Evolutionary conservation across 2,113 vertebrate species (phyloP).

Genomic region (Hydrolagus affinis): DNA sequence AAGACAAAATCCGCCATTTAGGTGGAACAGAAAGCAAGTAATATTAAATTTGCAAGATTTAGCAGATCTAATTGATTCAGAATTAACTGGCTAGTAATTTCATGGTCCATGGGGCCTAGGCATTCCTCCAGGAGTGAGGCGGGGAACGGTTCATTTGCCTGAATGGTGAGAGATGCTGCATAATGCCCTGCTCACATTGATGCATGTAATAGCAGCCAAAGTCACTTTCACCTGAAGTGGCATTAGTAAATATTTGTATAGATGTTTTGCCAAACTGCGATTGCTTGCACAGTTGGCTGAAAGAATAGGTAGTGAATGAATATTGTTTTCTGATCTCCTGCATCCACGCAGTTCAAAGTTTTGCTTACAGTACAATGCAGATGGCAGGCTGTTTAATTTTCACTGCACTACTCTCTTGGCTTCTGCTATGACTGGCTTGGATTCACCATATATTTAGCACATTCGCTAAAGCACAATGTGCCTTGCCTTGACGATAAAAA

Average conservation of each 20-base stretch:
- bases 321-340: neutral
- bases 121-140: neutral
- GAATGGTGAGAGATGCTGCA: neutral
- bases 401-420: too few relatives aligned
- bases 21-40: neutral
- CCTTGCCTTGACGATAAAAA: neutral
- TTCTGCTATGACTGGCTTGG: too few relatives aligned
- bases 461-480: neutral
- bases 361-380: neutral
- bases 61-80: conserved; percentile 8
- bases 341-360: neutral
- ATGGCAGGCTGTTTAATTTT: too few relatives aligned
- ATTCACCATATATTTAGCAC: too few relatives aligned
- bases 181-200: neutral
- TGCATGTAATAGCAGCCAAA: neutral
- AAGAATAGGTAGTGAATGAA: neutral
- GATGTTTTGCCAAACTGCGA: neutral
- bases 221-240: neutral
- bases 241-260: neutral
- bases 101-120: neutral
- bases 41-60: conserved; percentile 9
- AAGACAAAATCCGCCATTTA: neutral
- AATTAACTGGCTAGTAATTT: conserved; percentile 6
- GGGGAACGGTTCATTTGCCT: neutral
- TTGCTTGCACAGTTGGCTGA: neutral